These are phyloP conservation scores for Prosopocoilus inquinatus DNA, from an alignment of 2,888 invertebrate species.

Conservation along the genomic window DNA sequence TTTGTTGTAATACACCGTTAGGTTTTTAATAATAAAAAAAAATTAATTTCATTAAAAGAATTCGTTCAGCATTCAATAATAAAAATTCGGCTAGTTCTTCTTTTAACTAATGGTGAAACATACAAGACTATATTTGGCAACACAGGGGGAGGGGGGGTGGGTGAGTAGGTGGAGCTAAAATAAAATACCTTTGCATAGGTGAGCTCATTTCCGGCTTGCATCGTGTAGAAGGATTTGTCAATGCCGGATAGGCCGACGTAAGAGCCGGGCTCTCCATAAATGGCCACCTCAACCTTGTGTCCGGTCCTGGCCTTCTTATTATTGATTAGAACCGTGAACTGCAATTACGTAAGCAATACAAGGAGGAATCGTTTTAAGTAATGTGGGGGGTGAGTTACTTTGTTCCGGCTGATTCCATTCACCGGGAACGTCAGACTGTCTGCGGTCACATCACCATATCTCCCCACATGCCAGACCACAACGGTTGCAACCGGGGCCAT, in stretches of 20 bases:
- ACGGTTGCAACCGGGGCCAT: slow-evolving; percentile 92
- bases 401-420: slow-evolving; percentile 90
- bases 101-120: too few species aligned
- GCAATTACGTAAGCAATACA: slow-evolving; percentile 30
- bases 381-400: slow-evolving; percentile 54
- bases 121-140: too few species aligned
- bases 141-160: neutral
- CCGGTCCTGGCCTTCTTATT: slow-evolving; percentile 92
- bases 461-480: slow-evolving; percentile 82
- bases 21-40: too few species aligned
- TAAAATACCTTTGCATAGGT: slow-evolving; percentile 73
- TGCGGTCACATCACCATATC: slow-evolving; percentile 81
- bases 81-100: too few species aligned
- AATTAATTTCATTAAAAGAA: too few species aligned
- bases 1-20: too few species aligned
- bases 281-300: slow-evolving; percentile 89
- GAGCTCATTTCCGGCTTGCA: slow-evolving; percentile 91
- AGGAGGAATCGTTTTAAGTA: neutral
- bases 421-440: slow-evolving; percentile 96
- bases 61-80: too few species aligned
- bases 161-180: neutral
- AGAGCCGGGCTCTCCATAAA: slow-evolving; percentile 91
- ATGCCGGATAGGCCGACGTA: slow-evolving; percentile 91
- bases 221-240: slow-evolving; percentile 84
- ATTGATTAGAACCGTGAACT: slow-evolving; percentile 84